Base-by-base conservation (phyloP, 2,888 invertebrate species). In the Heliconius ethilla region DNA sequence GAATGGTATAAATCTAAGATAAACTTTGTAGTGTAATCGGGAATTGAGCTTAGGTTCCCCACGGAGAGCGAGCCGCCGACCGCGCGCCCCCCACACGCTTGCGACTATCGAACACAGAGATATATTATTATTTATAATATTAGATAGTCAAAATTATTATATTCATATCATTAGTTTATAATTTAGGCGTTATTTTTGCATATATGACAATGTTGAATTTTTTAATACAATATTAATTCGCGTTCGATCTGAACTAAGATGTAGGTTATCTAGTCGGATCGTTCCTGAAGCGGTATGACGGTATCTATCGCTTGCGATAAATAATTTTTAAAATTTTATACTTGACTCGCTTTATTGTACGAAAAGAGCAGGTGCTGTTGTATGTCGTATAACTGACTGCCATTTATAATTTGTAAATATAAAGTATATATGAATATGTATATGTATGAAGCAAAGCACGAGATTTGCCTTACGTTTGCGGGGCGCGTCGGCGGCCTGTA, bases 161-260 rank as follows among this genome's bases (percentile, higher is more conserved):
- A 89, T 93, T 92, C 94, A 94, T 94, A 94, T 94, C 94, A 94
- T 93, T 94, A 94, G 94, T 87, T 93, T 91, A 91, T 93, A 94
- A 91, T 93, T 93, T 93, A 94, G 93, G 88, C 86, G 87, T 88
- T 88, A 89, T 90, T 91, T 90, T 89, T 86, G 87, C 87, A 85
- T 82, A 78, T 78, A 81, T 81, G 77, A 89, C 87, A 89, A 88
- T 89, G 88, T 90, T 91, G 86, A 22, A 88, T 86, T 87, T 87
- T 85, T 89, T 88, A 85, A 85, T 79, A 84, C 84, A 83, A 59
- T 59, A 59, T 83, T 25, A 63, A 45, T 51, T 72, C 27, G 66
- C 86, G 87, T 89, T 80, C 89, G 85, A 89, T 87, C 59, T 59
- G n/a, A n/a, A n/a, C 55, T 18, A 9, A 18, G 6, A 22, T 9